A percentile compares a stretch with the other conserved stretches of the same genome.
These are phyloP conservation scores for Caenorhabditis macrosperma DNA, from an alignment of 2,888 invertebrate genomes.

Conservation along the genomic window DNA sequence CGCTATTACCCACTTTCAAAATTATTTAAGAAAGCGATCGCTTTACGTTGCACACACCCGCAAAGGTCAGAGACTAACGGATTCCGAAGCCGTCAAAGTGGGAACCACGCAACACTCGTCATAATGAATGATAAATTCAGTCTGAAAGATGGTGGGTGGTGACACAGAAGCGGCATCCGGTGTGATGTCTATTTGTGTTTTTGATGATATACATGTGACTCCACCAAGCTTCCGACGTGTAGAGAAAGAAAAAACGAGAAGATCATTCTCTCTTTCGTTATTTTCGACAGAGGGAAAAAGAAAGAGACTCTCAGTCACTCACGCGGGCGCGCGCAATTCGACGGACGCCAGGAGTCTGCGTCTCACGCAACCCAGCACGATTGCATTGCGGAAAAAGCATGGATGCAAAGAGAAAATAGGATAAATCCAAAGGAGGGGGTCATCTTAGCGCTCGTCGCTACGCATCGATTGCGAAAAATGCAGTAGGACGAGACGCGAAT, in stretches of 20 bases:
- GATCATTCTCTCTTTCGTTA: conserved; percentile 23
- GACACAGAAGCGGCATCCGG: too few relatives aligned
- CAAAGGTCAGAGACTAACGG: too few relatives aligned
- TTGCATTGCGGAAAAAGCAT: conserved; percentile 10
- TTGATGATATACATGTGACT: conserved; percentile 55
- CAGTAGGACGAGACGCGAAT: too few relatives aligned
- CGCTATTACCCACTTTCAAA: not conserved
- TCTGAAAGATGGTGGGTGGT: not conserved
- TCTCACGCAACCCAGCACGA: not conserved
- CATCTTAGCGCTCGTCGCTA: too few relatives aligned
- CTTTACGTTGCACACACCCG: too few relatives aligned
- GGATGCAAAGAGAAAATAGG: not conserved
- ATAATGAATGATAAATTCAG: not conserved
- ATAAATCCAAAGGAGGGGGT: conserved; percentile 11
- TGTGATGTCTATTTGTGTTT: conserved; percentile 40
- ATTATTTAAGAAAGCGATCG: not conserved
- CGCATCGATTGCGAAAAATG: too few relatives aligned
- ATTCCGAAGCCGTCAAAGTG: not conserved
- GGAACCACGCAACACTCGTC: too few relatives aligned
- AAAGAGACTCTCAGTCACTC: conserved; percentile 10
- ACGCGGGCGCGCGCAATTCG: conserved; percentile 36
- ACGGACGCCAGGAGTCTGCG: conserved; percentile 6
- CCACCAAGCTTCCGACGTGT: conserved; percentile 41
- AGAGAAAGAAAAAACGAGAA: conserved; percentile 11
- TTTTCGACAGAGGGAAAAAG: conserved; percentile 32